Percentiles rank a stretch among this genome's conserved stretches.
These are phyloP conservation scores for Montipora efflorescens DNA, from an alignment of 64 coral and sea anemone genomes.

Conservation along the genomic window DNA sequence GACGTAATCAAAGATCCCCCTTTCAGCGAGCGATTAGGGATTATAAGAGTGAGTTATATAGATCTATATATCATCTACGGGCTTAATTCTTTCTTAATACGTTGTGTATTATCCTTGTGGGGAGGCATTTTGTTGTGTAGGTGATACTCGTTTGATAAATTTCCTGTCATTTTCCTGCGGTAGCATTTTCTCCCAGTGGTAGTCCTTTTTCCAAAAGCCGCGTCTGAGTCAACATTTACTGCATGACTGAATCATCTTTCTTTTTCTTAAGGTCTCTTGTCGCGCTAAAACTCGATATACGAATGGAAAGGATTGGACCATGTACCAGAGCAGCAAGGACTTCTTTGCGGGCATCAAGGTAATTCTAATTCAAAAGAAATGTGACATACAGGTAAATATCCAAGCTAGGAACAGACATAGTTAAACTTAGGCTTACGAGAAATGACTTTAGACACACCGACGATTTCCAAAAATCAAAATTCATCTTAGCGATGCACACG, in stretches of 20 bases:
- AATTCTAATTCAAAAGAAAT: neutral
- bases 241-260: neutral
- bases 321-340: slow-evolving; percentile 36
- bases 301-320: slow-evolving; percentile 60
- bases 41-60: no score
- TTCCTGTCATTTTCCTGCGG: no score
- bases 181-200: no score
- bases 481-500: no score
- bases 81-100: neutral
- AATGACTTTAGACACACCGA: no score
- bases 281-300: slow-evolving; percentile 30
- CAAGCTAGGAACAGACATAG: neutral
- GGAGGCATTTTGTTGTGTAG: no score
- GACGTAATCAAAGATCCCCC: no score
- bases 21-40: neutral
- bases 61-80: no score
- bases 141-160: no score
- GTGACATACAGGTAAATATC: neutral
- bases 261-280: slow-evolving; percentile 34
- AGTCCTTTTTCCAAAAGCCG: no score
- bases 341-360: slow-evolving; percentile 73
- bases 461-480: no score
- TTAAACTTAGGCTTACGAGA: no score
- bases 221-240: neutral
- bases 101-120: neutral